A percentile compares a stretch with the other conserved stretches of the same genome.
Evolutionary conservation across 2,113 vertebrate genomes (phyloP).

Genomic region (Anas platyrhynchos): DNA sequence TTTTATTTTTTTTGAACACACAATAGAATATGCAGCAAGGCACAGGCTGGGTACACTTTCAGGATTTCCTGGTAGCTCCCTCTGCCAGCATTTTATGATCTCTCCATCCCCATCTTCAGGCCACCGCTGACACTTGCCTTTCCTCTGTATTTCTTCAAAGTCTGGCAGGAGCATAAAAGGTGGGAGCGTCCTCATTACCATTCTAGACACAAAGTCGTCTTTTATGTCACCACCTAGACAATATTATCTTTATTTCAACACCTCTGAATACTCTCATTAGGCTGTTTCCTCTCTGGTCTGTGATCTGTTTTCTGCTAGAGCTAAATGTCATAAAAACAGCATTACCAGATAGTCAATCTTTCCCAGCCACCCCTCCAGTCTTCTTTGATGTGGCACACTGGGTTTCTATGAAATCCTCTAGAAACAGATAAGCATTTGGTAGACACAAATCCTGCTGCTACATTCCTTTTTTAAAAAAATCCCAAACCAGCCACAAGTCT

Average conservation of each 20-base stretch:
- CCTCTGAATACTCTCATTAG: conserved; percentile 55
- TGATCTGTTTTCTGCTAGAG: conserved; percentile 38
- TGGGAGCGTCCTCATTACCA: conserved; percentile 44
- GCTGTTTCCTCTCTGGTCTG: conserved; percentile 45
- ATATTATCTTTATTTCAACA: conserved; percentile 63
- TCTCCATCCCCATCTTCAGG: background rate
- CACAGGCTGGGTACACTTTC: background rate
- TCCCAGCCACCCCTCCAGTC: background rate
- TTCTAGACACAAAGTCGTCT: conserved; percentile 46
- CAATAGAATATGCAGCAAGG: background rate
- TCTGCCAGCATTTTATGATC: background rate
- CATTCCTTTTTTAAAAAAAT: background rate
- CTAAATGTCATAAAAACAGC: conserved; percentile 6
- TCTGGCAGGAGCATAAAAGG: background rate
- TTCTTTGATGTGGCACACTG: background rate
- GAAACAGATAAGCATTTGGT: background rate
- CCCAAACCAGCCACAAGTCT: background rate
- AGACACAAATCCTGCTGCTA: background rate
- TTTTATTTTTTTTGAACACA: background rate
- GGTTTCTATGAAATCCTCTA: background rate
- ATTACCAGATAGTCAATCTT: background rate
- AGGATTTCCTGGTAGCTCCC: background rate
- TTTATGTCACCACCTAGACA: conserved; percentile 49
- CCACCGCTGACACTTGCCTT: background rate
- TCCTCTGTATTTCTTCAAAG: background rate